phyloP scores from a whole-genome alignment of 2,797 vertebrate species.

The Phrynocephalus vlangalii region DNA sequence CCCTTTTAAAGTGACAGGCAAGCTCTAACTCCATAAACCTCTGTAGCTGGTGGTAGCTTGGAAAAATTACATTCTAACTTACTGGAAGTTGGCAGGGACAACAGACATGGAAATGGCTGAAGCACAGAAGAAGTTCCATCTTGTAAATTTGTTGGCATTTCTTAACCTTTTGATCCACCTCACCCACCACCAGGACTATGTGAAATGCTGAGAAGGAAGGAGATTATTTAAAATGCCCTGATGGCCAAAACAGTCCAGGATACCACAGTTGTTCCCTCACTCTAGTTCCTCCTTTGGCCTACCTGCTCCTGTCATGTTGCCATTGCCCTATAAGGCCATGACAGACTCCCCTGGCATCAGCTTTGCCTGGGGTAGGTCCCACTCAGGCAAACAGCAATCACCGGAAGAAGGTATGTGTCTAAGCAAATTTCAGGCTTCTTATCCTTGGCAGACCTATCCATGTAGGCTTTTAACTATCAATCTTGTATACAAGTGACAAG shows the following conservation, averaged over 20 bases:
- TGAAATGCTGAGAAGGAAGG: neutral
- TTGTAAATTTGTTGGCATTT: neutral
- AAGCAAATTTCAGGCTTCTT: neutral
- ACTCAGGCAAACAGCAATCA: neutral
- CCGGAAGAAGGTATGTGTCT: neutral
- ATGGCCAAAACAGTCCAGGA: no score
- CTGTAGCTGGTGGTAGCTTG: neutral
- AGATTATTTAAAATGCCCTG: no score
- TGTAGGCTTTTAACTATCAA: neutral
- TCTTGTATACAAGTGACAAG: neutral
- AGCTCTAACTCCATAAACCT: no score
- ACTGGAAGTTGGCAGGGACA: neutral
- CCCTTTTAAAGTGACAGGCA: neutral
- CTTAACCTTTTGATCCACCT: neutral
- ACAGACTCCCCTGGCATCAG: neutral
- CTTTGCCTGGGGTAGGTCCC: no score
- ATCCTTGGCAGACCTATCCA: neutral
- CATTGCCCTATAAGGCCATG: neutral
- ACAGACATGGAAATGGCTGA: neutral
- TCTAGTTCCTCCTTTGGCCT: no score
- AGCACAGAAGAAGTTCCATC: neutral
- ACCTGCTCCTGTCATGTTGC: no score
- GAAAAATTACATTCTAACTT: neutral
- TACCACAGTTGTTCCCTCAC: no score
- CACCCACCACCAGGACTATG: no score